Percentiles rank a stretch among this genome's conserved stretches.
Conservation (phyloP, 2,797 vertebrate species). For the Tapera naevia region DNA sequence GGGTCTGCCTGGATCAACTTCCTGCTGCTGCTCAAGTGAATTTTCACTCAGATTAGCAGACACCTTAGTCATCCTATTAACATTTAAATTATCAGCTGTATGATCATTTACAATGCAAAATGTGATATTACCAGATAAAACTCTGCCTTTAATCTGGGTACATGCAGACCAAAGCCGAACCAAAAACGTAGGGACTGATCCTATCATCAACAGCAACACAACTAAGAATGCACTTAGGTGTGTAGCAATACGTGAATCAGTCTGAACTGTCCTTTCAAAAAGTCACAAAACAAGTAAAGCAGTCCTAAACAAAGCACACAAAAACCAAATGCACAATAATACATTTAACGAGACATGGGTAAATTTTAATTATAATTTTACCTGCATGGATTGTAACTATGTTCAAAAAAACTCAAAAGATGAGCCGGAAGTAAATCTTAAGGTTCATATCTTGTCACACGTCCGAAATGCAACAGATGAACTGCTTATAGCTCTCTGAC, state of each 20-base stretch:
- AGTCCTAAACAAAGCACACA: not conserved
- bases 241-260: not conserved
- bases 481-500: not conserved
- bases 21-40: not conserved
- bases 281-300: not conserved
- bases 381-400: not conserved
- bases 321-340: not conserved
- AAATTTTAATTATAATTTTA: not conserved
- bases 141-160: not conserved
- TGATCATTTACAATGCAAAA: slow-evolving; percentile 15
- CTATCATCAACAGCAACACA: not conserved
- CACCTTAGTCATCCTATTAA: not conserved
- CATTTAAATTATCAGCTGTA: not conserved
- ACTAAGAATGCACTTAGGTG: not conserved
- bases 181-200: not conserved
- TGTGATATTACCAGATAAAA: not conserved
- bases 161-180: not conserved
- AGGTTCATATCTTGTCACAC: not conserved
- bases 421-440: not conserved
- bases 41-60: slow-evolving; percentile 10
- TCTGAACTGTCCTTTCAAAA: not conserved
- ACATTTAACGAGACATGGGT: not conserved
- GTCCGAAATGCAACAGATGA: not conserved
- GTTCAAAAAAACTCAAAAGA: not conserved
- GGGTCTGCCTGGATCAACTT: not conserved